Evolutionary conservation across 1,140 invertebrate species (phyloP).

Genomic region (Diabrotica undecimpunctata): DNA sequence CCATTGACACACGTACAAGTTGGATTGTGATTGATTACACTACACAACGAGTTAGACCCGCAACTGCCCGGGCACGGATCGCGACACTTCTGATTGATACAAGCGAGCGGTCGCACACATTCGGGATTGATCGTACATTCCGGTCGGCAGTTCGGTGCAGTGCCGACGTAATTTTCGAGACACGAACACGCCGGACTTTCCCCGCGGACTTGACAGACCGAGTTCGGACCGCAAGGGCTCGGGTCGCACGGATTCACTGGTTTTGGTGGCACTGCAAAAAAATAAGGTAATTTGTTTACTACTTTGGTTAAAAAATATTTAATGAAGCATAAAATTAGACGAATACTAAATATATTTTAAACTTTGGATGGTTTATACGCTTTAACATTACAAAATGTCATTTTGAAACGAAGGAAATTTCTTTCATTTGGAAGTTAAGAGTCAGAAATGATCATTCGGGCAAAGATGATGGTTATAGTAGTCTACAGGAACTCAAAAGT

Average conservation of each 20-base stretch:
- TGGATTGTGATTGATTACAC: constrained; percentile 76
- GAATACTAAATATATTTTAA: not conserved
- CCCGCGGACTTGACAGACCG: constrained; percentile 68
- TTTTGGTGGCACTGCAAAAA: constrained; percentile 42
- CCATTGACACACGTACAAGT: constrained; percentile 75
- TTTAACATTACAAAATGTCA: too few relatives aligned
- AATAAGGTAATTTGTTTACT: not conserved
- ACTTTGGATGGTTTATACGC: too few relatives aligned
- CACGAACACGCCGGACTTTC: constrained; percentile 77
- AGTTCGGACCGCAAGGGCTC: constrained; percentile 78
- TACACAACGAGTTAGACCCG: constrained; percentile 77
- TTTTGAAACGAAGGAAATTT: too few relatives aligned
- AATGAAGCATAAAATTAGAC: not conserved
- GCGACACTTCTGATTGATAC: constrained; percentile 74
- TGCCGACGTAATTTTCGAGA: constrained; percentile 70
- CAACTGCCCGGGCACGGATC: constrained; percentile 85
- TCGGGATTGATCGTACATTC: constrained; percentile 81
- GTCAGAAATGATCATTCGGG: too few relatives aligned
- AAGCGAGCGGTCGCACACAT: constrained; percentile 73
- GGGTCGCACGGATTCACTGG: constrained; percentile 69
- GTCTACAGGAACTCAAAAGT: too few relatives aligned
- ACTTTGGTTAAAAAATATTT: not conserved
- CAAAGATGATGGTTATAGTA: too few relatives aligned
- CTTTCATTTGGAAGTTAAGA: too few relatives aligned
- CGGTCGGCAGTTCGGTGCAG: constrained; percentile 76